Conservation (phyloP, 2,113 vertebrate genomes). For the Antennarius striatus region DNA sequence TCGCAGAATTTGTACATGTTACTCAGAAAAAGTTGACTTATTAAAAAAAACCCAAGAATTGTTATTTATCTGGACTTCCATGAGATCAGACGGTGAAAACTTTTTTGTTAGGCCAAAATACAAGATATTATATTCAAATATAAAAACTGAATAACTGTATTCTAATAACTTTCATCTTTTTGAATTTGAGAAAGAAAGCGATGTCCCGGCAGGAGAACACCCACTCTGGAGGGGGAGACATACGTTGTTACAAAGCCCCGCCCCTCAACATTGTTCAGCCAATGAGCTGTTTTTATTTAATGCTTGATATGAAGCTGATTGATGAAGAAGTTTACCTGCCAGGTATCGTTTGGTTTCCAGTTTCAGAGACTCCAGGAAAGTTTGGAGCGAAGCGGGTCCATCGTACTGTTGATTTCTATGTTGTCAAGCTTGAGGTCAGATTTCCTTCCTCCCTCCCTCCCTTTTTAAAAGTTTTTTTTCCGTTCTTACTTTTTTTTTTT, state of each 20-base stretch:
- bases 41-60: too few species aligned
- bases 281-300: neutral
- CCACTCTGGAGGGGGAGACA: constrained; percentile 77
- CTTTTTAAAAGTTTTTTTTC: too few species aligned
- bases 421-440: constrained; percentile 84
- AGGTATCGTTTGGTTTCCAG: constrained; percentile 87
- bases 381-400: constrained; percentile 95
- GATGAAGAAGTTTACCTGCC: constrained; percentile 47
- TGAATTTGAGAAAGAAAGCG: constrained; percentile 43
- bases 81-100: too few species aligned
- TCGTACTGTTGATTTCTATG: constrained; percentile 92
- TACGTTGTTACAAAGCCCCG: neutral
- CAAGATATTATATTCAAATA: too few species aligned
- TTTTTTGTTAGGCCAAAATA: too few species aligned
- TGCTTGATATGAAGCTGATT: too few species aligned
- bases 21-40: too few species aligned
- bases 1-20: too few species aligned
- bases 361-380: constrained; percentile 93
- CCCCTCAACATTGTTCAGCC: neutral
- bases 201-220: constrained; percentile 92
- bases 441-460: constrained; percentile 67
- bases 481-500: too few species aligned
- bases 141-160: too few species aligned
- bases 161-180: too few species aligned
- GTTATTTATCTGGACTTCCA: too few species aligned